These are phyloP conservation scores for Agrotis segetum DNA, from an alignment of 2,888 invertebrate genomes.

Conservation along the genomic window DNA sequence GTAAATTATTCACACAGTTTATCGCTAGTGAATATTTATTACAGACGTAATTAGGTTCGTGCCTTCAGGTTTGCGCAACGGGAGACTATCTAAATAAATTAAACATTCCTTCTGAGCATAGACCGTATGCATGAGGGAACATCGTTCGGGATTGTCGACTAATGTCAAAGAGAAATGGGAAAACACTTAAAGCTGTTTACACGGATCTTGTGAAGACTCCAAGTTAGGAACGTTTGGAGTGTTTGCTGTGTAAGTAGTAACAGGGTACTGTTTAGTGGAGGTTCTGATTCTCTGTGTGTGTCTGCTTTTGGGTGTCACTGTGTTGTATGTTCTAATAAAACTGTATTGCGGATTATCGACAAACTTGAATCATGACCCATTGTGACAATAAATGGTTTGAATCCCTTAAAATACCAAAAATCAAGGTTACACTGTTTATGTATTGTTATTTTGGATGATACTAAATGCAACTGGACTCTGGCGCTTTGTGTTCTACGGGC, in stretches of 20 bases:
- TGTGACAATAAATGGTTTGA: too few relatives aligned
- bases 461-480: too few relatives aligned
- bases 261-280: constrained; percentile 24
- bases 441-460: too few relatives aligned
- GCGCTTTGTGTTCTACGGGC: too few relatives aligned
- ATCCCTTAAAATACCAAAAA: too few relatives aligned
- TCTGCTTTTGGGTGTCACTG: background rate
- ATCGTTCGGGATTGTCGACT: constrained; percentile 67
- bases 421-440: too few relatives aligned
- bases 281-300: constrained; percentile 6
- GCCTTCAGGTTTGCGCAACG: constrained; percentile 81
- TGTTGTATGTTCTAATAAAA: background rate
- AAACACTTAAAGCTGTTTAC: constrained; percentile 75
- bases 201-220: constrained; percentile 63
- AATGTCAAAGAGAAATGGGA: constrained; percentile 75
- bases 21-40: constrained; percentile 88
- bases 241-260: constrained; percentile 51
- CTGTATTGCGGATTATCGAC: background rate
- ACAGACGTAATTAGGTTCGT: constrained; percentile 85
- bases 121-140: constrained; percentile 67
- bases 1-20: constrained; percentile 86
- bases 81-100: constrained; percentile 80
- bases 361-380: too few relatives aligned
- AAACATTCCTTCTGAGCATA: constrained; percentile 75
- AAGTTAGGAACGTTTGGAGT: constrained; percentile 53